Percentiles rank a stretch among this genome's conserved stretches.
Evolutionary conservation across 2,888 invertebrate genomes (phyloP).

Genomic region (Pinctada fucata): DNA sequence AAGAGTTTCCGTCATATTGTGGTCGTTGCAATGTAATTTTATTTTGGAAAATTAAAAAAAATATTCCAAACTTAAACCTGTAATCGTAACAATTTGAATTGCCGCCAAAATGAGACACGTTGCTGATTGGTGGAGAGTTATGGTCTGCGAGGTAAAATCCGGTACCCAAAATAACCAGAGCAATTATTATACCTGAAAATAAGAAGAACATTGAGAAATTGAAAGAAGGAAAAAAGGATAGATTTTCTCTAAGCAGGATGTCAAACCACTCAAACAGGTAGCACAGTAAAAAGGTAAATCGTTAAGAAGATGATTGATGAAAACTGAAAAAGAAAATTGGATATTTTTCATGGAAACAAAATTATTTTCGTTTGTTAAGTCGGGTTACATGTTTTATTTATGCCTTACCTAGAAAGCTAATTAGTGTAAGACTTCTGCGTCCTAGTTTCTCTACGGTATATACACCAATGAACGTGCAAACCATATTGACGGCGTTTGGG

Average conservation of each 20-base stretch:
- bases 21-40: no score
- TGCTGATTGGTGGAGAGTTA: constrained; percentile 66
- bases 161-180: constrained; percentile 75
- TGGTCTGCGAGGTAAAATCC: constrained; percentile 76
- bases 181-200: constrained; percentile 72
- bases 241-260: no score
- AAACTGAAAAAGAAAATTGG: no score
- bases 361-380: no score
- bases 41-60: no score
- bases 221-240: no score
- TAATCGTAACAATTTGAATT: not conserved
- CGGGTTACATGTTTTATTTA: no score
- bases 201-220: not conserved
- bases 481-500: constrained; percentile 77
- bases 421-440: constrained; percentile 69
- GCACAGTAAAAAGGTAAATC: no score
- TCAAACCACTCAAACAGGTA: no score
- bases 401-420: constrained; percentile 69
- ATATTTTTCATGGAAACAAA: no score
- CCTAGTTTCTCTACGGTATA: constrained; percentile 78
- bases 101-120: not conserved
- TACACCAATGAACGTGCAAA: constrained; percentile 78
- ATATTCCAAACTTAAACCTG: not conserved
- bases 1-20: no score
- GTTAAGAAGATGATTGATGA: no score